Percentiles rank a stretch among this genome's conserved stretches.
Evolutionary conservation across 64 coral and sea anemone species (phyloP).

Genomic region (Hydrozoanthus tunicans): DNA sequence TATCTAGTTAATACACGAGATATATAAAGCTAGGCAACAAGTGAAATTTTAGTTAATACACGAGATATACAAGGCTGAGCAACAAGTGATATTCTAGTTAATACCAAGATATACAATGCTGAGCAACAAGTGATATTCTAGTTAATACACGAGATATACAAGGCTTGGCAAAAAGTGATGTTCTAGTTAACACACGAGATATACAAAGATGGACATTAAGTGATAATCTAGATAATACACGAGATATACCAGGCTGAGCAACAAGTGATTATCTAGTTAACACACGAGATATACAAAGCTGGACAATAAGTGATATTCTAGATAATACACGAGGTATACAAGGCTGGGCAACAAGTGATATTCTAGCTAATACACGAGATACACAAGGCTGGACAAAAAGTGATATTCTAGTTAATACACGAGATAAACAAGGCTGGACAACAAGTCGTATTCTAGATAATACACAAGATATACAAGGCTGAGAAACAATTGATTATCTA

Average conservation of each 20-base stretch:
- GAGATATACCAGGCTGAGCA: too few relatives aligned
- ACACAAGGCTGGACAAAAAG: background rate
- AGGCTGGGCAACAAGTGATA: too few relatives aligned
- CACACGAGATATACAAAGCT: background rate
- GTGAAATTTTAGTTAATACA: background rate
- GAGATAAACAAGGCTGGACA: background rate
- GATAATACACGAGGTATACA: background rate
- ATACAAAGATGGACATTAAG: too few relatives aligned
- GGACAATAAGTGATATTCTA: background rate
- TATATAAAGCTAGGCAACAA: too few relatives aligned
- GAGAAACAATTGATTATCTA: too few relatives aligned
- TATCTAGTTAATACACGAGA: too few relatives aligned
- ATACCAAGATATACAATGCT: background rate
- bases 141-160: background rate
- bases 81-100: background rate
- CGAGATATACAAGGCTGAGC: background rate
- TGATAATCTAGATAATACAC: too few relatives aligned
- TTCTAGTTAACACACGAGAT: constrained; percentile 36
- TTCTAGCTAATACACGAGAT: background rate
- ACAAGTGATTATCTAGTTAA: too few relatives aligned
- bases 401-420: background rate
- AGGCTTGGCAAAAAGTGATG: constrained; percentile 9
- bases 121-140: background rate
- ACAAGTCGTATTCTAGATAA: constrained; percentile 58
- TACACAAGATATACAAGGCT: too few relatives aligned